Evolutionary conservation across 2,888 invertebrate genomes (phyloP).

Genomic region (Drosophila nr. fundita): DNA sequence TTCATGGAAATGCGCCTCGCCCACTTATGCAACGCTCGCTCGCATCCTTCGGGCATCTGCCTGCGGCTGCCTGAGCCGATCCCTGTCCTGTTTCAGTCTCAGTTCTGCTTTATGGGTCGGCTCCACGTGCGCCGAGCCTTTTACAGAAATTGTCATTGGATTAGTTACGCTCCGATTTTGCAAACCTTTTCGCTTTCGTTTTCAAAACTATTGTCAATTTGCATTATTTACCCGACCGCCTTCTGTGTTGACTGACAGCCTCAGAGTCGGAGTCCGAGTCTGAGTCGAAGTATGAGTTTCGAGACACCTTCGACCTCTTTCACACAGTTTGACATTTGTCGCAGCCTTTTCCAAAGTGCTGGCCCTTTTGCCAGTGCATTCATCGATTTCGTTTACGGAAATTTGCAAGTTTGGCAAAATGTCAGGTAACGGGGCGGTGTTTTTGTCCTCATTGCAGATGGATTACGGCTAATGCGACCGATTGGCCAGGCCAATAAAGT

Average conservation of each 20-base stretch:
- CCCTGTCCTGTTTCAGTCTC: not conserved
- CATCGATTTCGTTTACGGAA: constrained; percentile 67
- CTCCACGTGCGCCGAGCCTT: constrained; percentile 32
- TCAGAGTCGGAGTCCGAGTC: not conserved
- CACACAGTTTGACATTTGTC: constrained; percentile 51
- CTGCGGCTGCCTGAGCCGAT: constrained; percentile 6
- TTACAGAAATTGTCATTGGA: constrained; percentile 46
- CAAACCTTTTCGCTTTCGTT: constrained; percentile 68
- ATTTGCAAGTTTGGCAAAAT: constrained; percentile 65
- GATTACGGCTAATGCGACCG: constrained; percentile 72
- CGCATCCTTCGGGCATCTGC: constrained; percentile 24
- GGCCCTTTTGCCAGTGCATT: constrained; percentile 63
- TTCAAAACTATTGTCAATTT: constrained; percentile 75
- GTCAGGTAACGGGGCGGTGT: constrained; percentile 70
- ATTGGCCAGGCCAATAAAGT: constrained; percentile 75
- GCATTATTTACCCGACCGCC: constrained; percentile 75
- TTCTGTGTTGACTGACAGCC: constrained; percentile 41
- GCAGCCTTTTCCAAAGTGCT: constrained; percentile 26
- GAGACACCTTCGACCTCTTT: constrained; percentile 74
- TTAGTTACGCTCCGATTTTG: constrained; percentile 75
- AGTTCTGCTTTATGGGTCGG: constrained; percentile 4
- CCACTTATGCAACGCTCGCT: constrained; percentile 47
- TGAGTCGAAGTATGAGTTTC: constrained; percentile 16
- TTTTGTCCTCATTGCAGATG: constrained; percentile 66
- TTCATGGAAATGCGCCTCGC: constrained; percentile 18